These are phyloP conservation scores for Nemurella pictetii DNA, from an alignment of 2,888 invertebrate species.

Conservation along the genomic window DNA sequence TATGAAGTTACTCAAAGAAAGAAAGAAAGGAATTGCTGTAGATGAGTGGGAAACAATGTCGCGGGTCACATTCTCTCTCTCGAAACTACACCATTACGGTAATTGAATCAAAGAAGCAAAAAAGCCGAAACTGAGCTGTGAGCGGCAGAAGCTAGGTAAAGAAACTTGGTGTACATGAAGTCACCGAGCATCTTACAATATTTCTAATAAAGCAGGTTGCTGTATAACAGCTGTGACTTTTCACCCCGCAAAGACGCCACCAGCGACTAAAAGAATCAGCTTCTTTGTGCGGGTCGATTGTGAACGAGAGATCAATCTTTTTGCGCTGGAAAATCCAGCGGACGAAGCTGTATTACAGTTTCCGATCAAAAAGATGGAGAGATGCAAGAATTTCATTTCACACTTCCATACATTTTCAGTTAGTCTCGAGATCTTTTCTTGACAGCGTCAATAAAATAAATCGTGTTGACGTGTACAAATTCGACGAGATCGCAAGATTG, in stretches of 20 bases:
- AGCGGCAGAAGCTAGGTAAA: not conserved
- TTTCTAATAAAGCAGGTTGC: not conserved
- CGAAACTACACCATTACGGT: not conserved
- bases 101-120: not conserved
- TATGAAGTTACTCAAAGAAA: not conserved
- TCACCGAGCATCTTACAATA: not conserved
- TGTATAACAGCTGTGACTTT: not conserved
- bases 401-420: not conserved
- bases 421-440: not conserved
- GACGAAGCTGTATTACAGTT: not conserved
- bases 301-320: not conserved
- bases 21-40: not conserved
- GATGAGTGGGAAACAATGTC: constrained; percentile 5
- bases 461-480: not conserved
- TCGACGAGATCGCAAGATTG: not conserved
- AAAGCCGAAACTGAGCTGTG: not conserved
- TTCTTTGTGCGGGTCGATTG: not conserved
- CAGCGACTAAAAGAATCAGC: not conserved
- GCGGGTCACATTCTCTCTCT: not conserved
- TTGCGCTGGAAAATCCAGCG: not conserved
- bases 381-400: not conserved
- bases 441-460: not conserved
- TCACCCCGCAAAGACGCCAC: not conserved
- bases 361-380: not conserved
- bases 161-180: too few relatives aligned